These are phyloP conservation scores for Crossoptilon crossoptilon DNA, from an alignment of 2,797 vertebrate genomes.

Conservation along the genomic window DNA sequence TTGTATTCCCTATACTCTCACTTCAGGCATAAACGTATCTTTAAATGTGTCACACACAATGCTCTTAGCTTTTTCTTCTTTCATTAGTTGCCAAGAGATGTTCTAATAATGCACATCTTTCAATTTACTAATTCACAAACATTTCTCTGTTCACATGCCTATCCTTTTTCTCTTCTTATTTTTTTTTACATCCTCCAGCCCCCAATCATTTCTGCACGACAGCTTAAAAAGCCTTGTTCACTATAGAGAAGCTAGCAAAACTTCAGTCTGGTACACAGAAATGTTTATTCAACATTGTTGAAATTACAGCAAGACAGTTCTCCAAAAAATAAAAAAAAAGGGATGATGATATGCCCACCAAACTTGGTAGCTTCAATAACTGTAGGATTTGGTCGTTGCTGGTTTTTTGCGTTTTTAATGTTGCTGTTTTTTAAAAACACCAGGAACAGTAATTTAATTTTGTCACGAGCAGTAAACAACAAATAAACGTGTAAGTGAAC, in stretches of 20 bases:
- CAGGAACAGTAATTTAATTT: background rate
- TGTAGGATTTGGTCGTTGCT: background rate
- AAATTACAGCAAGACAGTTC: background rate
- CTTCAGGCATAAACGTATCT: background rate
- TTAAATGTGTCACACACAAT: background rate
- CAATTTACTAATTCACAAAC: background rate
- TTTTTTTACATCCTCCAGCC: slow-evolving; percentile 10
- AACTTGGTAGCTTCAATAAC: background rate
- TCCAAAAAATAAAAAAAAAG: background rate
- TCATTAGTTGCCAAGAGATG: background rate
- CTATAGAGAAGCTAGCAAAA: background rate
- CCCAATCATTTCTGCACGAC: slow-evolving; percentile 14
- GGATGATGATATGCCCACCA: background rate
- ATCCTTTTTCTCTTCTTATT: background rate
- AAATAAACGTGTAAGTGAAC: background rate
- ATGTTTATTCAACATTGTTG: background rate
- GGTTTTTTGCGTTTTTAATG: background rate
- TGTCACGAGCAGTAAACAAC: background rate
- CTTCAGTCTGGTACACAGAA: background rate
- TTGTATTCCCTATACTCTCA: background rate
- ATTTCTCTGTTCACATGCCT: background rate
- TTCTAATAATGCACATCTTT: background rate
- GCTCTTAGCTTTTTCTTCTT: background rate
- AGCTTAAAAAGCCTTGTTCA: slow-evolving; percentile 1
- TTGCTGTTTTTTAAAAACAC: background rate